Evolutionary conservation across 2,888 invertebrate genomes (phyloP), one percentile per base, ranked within the genome.

Genomic region (Caenorhabditis sinica): DNA sequence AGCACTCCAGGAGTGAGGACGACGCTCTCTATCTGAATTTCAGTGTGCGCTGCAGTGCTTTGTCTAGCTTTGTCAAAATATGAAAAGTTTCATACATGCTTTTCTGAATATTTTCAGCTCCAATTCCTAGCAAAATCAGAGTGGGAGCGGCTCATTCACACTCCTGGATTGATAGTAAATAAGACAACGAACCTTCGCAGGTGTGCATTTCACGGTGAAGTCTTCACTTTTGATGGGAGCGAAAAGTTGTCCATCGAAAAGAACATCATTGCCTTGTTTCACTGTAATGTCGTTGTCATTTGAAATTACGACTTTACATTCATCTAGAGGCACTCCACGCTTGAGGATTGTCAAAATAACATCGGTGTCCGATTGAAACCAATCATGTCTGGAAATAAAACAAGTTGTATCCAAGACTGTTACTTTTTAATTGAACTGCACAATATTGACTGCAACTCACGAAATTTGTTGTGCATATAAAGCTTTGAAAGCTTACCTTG

Each of bases 271-370:
- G 2, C 87, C 93, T n/a, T 95, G 95, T 5, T 94, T 93, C 5
- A 95, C 93, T 58, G 94, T 95, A 0, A 96, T 63, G 13, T 43
- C 30, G 23, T 74, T 73, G n/a, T 83, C 71, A 90, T 91, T 89
- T 92, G 93, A 58, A 92, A 80, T 43, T 0, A 93, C 80, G 0
- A 86, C 85, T 5, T 49, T 49, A 60, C 88, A 87, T 3, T 79
- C 69, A 9, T 87, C 95, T 95, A 11, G 96, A 96, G 93, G 95
- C 95, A 92, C 96, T 96, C 85, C 93, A 92, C 36, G 91, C 90
- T 87, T 95, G 93, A 87, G 95, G 95, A 91, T 95, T 95, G 86
- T 96, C 95, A 69, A 94, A 94, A 89, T 95, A 95, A 72, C 95
- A 95, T 87, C 95, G 94, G 86, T 97, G 43, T 91, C 91, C 13